Evolutionary conservation across 2,888 invertebrate genomes (phyloP).

Genomic region (Ophion ellenae): DNA sequence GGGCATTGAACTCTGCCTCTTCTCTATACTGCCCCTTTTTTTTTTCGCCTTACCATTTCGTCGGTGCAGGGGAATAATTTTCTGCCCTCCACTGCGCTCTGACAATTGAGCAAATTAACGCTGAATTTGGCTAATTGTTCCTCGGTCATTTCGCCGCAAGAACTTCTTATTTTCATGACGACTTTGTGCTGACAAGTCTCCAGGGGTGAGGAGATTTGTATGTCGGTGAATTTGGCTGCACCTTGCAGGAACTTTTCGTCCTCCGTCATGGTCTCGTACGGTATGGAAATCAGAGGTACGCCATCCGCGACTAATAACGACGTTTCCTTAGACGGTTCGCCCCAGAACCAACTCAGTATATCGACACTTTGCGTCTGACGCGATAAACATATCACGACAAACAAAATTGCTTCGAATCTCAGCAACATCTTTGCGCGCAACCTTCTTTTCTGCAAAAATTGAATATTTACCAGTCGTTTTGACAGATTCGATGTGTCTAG

Average conservation of each 20-base stretch:
- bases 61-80: conserved; percentile 86
- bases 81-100: conserved; percentile 87
- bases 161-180: conserved; percentile 86
- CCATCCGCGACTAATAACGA: conserved; percentile 74
- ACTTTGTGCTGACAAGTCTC: conserved; percentile 89
- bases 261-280: conserved; percentile 80
- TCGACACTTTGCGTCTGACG: conserved; percentile 68
- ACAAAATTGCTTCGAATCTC: background rate
- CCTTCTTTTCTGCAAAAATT: conserved; percentile 14
- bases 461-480: conserved; percentile 13
- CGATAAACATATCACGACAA: conserved; percentile 38
- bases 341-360: conserved; percentile 80
- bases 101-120: conserved; percentile 89
- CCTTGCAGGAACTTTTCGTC: conserved; percentile 88
- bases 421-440: conserved; percentile 14
- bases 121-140: conserved; percentile 88
- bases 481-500: background rate
- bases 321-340: conserved; percentile 68
- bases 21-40: background rate
- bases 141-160: conserved; percentile 87
- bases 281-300: conserved; percentile 78
- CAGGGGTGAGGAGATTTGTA: conserved; percentile 85
- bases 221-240: conserved; percentile 86
- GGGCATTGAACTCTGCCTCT: background rate
- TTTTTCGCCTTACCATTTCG: conserved; percentile 85